Conservation (phyloP, 1,140 invertebrate species). For the Hycleus phaleratus region DNA sequence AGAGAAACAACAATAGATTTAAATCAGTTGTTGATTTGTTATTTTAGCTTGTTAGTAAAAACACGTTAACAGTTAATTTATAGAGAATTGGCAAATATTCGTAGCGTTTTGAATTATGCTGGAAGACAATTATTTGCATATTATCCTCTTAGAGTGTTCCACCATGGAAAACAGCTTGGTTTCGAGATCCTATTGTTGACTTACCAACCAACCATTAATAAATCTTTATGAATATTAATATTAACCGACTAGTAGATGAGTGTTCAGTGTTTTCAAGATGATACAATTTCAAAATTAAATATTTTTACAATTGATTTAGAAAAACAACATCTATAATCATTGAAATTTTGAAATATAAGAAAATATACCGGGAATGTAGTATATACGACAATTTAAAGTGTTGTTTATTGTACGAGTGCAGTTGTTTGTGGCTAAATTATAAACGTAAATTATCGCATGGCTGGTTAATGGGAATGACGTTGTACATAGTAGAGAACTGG, state of each 20-base stretch:
- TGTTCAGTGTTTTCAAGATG: background rate
- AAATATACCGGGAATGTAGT: too few relatives aligned
- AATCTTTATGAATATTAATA: constrained; percentile 13
- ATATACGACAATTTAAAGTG: background rate
- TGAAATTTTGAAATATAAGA: too few relatives aligned
- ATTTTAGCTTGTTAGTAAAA: too few relatives aligned
- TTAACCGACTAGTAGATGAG: background rate
- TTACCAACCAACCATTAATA: constrained; percentile 2
- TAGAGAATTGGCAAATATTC: background rate
- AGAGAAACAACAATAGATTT: too few relatives aligned
- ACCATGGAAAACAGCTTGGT: constrained; percentile 3
- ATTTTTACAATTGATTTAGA: too few relatives aligned
- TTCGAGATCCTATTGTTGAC: constrained; percentile 1
- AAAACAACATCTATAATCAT: too few relatives aligned
- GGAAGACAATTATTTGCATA: constrained; percentile 10
- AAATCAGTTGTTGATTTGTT: too few relatives aligned
- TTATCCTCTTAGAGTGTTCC: constrained; percentile 5
- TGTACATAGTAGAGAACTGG: background rate
- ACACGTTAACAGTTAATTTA: background rate
- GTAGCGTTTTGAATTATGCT: background rate
- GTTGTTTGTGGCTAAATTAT: constrained; percentile 5
- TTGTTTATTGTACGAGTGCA: background rate
- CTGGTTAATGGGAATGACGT: background rate
- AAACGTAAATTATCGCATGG: background rate
- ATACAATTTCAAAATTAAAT: too few relatives aligned